Percentiles rank a stretch among this genome's conserved stretches.
phyloP scores from a whole-genome alignment of 1,140 invertebrate species.

The Bursaphelenchus mucronatus region DNA sequence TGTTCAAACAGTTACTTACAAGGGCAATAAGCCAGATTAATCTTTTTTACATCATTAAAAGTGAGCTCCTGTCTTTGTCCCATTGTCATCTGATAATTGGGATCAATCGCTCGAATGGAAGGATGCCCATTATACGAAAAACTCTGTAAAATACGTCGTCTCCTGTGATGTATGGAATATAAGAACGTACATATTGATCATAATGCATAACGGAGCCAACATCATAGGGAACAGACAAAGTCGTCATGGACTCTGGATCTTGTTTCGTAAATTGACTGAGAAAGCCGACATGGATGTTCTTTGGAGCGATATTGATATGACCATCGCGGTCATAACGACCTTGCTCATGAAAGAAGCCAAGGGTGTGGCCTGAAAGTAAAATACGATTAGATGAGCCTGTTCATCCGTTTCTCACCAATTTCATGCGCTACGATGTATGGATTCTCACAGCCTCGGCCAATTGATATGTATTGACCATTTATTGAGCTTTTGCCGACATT shows the following conservation, averaged over 20 bases:
- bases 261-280: conserved; percentile 39
- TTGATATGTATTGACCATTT: conserved; percentile 26
- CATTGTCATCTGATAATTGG: conserved; percentile 34
- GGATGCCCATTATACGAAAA: conserved; percentile 9
- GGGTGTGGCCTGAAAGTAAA: conserved; percentile 28
- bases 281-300: conserved; percentile 29
- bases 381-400: background rate
- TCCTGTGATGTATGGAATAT: background rate
- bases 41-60: conserved; percentile 39
- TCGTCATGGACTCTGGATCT: background rate
- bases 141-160: conserved; percentile 3
- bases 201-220: conserved; percentile 26
- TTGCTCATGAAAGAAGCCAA: conserved; percentile 39
- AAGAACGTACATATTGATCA: conserved; percentile 5
- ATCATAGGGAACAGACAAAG: conserved; percentile 24
- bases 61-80: conserved; percentile 36
- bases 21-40: conserved; percentile 35
- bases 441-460: conserved; percentile 28
- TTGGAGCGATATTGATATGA: conserved; percentile 23
- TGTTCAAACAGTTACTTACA: conserved; percentile 20
- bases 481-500: conserved; percentile 23
- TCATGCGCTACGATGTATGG: conserved; percentile 37
- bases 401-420: conserved; percentile 19
- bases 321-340: conserved; percentile 27
- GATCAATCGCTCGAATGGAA: conserved; percentile 19